Evolutionary conservation across 2,797 vertebrate genomes (phyloP).

Genomic region (Odontamblyopus lacepedii): DNA sequence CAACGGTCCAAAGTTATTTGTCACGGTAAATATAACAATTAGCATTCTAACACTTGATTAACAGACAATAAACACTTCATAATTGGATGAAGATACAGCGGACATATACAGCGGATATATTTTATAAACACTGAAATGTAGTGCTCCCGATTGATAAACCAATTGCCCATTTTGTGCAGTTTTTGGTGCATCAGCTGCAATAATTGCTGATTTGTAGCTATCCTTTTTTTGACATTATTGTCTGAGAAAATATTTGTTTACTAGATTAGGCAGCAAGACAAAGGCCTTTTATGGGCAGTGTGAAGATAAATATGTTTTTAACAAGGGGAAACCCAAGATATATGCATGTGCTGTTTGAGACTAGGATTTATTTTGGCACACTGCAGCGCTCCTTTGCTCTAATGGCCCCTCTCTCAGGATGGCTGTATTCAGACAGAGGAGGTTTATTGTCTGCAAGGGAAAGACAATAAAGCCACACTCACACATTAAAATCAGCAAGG

Average conservation of each 20-base stretch:
- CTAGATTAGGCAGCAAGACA: conserved; percentile 13
- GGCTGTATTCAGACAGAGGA: conserved; percentile 35
- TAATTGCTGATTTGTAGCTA: background rate
- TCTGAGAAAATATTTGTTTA: conserved; percentile 9
- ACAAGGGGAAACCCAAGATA: conserved; percentile 42
- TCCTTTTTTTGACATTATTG: conserved; percentile 42
- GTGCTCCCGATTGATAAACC: background rate
- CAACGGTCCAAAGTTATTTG: too few relatives aligned
- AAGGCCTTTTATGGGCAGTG: conserved; percentile 16
- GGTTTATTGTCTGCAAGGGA: conserved; percentile 42
- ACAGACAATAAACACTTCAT: too few relatives aligned
- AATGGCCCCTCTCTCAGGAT: conserved; percentile 49
- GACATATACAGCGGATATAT: too few relatives aligned
- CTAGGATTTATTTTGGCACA: conserved; percentile 49
- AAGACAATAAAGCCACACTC: conserved; percentile 33
- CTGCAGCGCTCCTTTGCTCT: conserved; percentile 38
- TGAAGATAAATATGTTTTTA: conserved; percentile 20
- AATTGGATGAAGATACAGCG: too few relatives aligned
- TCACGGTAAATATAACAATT: too few relatives aligned
- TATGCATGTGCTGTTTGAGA: conserved; percentile 33
- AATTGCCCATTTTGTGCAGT: background rate
- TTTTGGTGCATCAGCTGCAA: background rate
- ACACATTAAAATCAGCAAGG: conserved; percentile 16
- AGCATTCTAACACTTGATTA: too few relatives aligned
- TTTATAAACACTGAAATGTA: background rate